Evolutionary conservation across 2,113 vertebrate genomes (phyloP).

Genomic region (Oryzias curvinotus): DNA sequence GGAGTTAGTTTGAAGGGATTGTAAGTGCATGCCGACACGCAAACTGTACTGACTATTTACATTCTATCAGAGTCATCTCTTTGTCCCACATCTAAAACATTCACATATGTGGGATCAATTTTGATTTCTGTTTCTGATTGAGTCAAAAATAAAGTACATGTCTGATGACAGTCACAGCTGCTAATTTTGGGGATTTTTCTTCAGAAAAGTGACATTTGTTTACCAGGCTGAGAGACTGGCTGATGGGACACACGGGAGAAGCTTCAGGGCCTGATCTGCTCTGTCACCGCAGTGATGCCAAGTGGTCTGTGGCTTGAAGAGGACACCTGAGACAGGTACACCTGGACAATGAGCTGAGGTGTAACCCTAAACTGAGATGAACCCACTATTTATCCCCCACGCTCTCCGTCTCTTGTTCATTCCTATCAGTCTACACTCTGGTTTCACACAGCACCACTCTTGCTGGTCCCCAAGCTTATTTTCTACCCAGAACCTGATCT

Average conservation of each 20-base stretch:
- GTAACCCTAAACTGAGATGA: conserved; percentile 77
- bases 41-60: too few species aligned
- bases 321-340: conserved; percentile 77
- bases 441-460: conserved; percentile 16
- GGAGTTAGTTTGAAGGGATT: background rate
- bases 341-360: conserved; percentile 80
- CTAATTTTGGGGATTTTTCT: conserved; percentile 9
- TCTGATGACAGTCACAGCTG: conserved; percentile 22
- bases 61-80: too few species aligned
- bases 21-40: too few species aligned
- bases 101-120: conserved; percentile 34
- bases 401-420: conserved; percentile 60
- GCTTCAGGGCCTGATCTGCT: conserved; percentile 69
- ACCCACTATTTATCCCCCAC: conserved; percentile 60
- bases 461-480: conserved; percentile 35
- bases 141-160: conserved; percentile 46
- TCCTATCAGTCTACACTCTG: conserved; percentile 55
- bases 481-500: conserved; percentile 36
- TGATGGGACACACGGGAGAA: conserved; percentile 53
- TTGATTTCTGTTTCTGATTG: conserved; percentile 36
- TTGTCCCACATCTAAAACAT: background rate
- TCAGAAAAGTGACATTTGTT: conserved; percentile 32
- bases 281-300: conserved; percentile 66
- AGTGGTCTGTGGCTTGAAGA: conserved; percentile 75
- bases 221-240: conserved; percentile 20